Evolutionary conservation across 2,797 vertebrate species (phyloP).

Genomic region (Bradypodion ventrale): DNA sequence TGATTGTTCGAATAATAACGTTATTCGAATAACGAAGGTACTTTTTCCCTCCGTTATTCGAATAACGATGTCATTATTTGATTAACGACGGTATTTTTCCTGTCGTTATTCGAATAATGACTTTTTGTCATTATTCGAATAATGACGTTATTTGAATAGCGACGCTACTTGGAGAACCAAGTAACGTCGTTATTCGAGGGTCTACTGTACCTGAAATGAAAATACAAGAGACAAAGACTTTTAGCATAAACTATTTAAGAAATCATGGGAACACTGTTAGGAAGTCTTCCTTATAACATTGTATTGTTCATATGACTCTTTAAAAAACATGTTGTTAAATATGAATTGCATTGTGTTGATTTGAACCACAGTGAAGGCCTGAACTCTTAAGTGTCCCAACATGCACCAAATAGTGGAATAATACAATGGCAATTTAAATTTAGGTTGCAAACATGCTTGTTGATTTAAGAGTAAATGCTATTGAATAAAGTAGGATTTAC

Average conservation of each 20-base stretch:
- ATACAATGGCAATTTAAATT: conserved; percentile 24
- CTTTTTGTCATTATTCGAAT: no score
- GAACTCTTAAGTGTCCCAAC: conserved; percentile 36
- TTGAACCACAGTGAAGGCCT: conserved; percentile 44
- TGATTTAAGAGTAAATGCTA: not conserved
- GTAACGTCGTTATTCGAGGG: no score
- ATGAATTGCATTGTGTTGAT: conserved; percentile 31
- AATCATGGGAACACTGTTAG: conserved; percentile 38
- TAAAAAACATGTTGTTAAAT: conserved; percentile 44
- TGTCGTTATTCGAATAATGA: no score
- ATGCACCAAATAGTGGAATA: conserved; percentile 20
- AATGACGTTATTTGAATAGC: no score
- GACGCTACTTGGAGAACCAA: no score
- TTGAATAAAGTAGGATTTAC: not conserved
- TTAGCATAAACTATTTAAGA: conserved; percentile 29
- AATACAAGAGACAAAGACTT: conserved; percentile 47
- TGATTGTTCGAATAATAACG: no score
- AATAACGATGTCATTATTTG: no score
- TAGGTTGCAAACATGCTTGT: not conserved
- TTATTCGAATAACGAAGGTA: no score
- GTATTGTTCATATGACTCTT: conserved; percentile 56
- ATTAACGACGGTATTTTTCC: no score
- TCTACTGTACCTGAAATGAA: no score
- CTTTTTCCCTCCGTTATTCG: no score
- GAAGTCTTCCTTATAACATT: conserved; percentile 40